Base-by-base conservation (phyloP, 2,888 invertebrate species). In the Yponomeuta evonymella region DNA sequence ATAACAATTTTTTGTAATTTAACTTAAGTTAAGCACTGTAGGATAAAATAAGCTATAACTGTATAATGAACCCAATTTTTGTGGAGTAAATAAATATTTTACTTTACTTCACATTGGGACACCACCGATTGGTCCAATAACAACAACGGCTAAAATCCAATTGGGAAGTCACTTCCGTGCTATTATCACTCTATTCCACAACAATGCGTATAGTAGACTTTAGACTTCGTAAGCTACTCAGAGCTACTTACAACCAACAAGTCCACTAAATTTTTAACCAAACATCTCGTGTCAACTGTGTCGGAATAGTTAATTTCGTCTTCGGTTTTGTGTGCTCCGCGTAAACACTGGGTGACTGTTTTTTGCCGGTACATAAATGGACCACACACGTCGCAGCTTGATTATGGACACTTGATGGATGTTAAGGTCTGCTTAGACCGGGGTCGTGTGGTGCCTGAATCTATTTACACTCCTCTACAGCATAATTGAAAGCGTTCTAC, bases 341-440 rank as follows among this genome's bases (percentile, higher is more conserved):
- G 68, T 15, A 67, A 67, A 68, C 68, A 67, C 43, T 29, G 65
- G 51, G 5, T 15, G 65, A 29, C 65, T 36, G 30, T 36, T 68
- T 68, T 68, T 30, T 51, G 68, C 51, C 51, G 29, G 65, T 65
- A 43, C 69, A 48, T 51, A 58, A 48, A 51, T 70, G 73, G 84
- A 83, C 84, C 84, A 83, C 84, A 83, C 84, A 84, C 83, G 80
- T 73, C 72, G 81, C 8, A 12, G 74, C 70, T 72, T 78, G 82
- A 82, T 81, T 83, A 51, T 51, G 68, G 51, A 36, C 33, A 33
- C 68, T 68, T 48, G 51, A 51, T 68, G 68, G 30, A 43, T 68
- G 23, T 68, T 51, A 68, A 29, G 68, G 68, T 58, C n/a, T 29
- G 51, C 23, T 30, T 30, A 68, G 12, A 68, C 68, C 33, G 67